phyloP scores from a whole-genome alignment of 2,113 vertebrate species.

The Grammomys surdaster region DNA sequence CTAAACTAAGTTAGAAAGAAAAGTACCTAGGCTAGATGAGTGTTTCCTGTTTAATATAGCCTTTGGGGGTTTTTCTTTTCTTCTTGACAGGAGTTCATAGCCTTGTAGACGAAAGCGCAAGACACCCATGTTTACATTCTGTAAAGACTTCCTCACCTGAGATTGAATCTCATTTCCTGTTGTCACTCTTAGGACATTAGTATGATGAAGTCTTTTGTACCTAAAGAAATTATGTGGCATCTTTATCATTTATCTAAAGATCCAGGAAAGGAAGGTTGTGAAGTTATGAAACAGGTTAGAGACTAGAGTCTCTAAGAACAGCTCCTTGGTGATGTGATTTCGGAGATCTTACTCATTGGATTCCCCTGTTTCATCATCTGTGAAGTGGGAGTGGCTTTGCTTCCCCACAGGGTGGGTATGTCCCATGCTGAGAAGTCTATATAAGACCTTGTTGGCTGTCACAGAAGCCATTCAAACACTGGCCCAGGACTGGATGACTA shows the following conservation, averaged over 20 bases:
- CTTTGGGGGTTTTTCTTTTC: background rate
- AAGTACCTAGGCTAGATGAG: background rate
- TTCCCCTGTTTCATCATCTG: background rate
- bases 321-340: background rate
- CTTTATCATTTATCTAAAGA: background rate
- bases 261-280: background rate
- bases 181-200: background rate
- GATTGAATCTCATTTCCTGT: background rate
- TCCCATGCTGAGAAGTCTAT: background rate
- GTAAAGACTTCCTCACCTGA: background rate
- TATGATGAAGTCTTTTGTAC: background rate
- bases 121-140: background rate
- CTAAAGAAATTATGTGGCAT: background rate
- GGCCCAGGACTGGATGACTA: too few relatives aligned
- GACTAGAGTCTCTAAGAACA: background rate
- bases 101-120: background rate
- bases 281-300: background rate
- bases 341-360: too few relatives aligned
- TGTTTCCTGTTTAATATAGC: background rate
- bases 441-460: background rate
- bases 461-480: background rate
- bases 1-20: conserved; percentile 18
- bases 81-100: background rate
- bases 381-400: background rate
- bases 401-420: background rate